Evolutionary conservation across 2,888 invertebrate genomes (phyloP), one percentile per base, ranked within the genome.

Genomic region (Schizotus pectinicornis): DNA sequence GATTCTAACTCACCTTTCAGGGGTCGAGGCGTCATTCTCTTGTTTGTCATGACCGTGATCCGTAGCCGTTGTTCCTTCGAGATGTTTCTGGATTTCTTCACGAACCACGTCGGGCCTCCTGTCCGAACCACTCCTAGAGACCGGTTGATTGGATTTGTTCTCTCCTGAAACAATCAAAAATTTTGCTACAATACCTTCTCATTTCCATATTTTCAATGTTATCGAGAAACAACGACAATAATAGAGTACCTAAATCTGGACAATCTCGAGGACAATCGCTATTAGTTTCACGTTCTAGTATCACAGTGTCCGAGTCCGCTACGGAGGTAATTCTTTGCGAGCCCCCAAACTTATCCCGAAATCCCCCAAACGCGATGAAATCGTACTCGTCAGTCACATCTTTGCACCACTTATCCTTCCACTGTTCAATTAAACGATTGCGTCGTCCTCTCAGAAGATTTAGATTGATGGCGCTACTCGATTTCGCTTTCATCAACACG

Each of bases 381-480:
- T 79, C 78, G 59, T 80, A 80, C 57, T 80, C 80, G 54, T 76
- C 72, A 31, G 74, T 70, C 49, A 73, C 78, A 34, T 74, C 74
- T 62, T 78, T 76, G 47, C 74, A 75, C 35, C 71, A 69, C 14
- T 62, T 70, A 7, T 67, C 60, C 37, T 74, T 74, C 38, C 74
- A 70, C 45, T 77, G 74, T 51, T 77, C 77, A 60, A 75, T 54
- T 8, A 76, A 64, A 61, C 77, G 77, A 52, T 73, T 75, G 14
- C 79, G 67, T 12, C 79, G 66, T 12, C 75, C 73, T 38, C 79
- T 67, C 45, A 79, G 63, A 59, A 79, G 61, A 61, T 74, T 80
- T 58, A 80, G 67, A 66, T 80, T 80, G 33, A 80, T 80, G 6
- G 80, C 77, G 68, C 80, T 80, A 56, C 79, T 79, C 6, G 79